Base-by-base conservation (phyloP, 2,888 invertebrate species). In the Clostera curtula region DNA sequence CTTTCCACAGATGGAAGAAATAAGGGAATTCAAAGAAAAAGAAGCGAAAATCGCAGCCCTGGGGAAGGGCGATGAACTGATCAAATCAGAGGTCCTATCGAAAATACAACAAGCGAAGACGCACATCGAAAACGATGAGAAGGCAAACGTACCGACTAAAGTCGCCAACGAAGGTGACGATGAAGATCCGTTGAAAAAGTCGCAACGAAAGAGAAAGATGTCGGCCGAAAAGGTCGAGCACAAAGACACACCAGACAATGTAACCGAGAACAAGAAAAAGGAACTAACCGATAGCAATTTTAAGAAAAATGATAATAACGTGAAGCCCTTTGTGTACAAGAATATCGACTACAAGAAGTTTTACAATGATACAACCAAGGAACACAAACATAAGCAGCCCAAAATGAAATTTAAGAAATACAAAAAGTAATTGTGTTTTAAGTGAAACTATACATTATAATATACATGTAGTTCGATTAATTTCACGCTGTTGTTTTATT, bases 21-120 rank as follows among this genome's bases (percentile, higher is more conserved):
- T 75, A 7, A 66, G 60, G 31, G 66, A 64, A 25, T 65, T 51
- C 34, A 70, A 65, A 44, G 63, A 70, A 7, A 72, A 68, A 29
- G 68, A 74, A 47, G 74, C 71, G 2, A 74, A 68, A 51, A 60
- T 75, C 27, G 48, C 57, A 1, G 76, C 69, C 1, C 45, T 75
- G 15, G 55, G 66, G 8, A 56, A 62, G 34, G 72, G 65, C 9
- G 59, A 72, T 39, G 70, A 71, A 21, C 34, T 74, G 16, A 69
- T 76, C 17, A 61, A 68, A 38, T 32, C 42, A 0, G 74, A 74
- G 36, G 72, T 74, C 5, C 56, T 77, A 3, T 14, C 36, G 1
- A 67, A 69, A 40, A 32, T 74, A 7, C 60, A 69, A 35, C 49
- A 58, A 35, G 59, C 62, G 2, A 60, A 68, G 28, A 31, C 38